Base-by-base conservation (phyloP, 1,140 invertebrate species). In the Colletes latitarsis region DNA sequence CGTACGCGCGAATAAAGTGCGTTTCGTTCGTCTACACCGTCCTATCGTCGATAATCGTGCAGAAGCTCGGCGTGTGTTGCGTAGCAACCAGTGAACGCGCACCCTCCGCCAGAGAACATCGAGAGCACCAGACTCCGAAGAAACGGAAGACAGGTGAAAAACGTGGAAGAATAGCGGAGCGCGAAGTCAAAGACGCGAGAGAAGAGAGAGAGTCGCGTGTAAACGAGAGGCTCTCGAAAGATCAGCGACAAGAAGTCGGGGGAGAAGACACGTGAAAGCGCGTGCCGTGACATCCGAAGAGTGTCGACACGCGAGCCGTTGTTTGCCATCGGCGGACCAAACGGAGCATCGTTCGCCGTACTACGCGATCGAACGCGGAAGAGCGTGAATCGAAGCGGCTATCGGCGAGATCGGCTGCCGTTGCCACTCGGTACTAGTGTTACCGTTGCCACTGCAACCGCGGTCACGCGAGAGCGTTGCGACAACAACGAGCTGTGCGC, bases 251-350 rank as follows among this genome's bases (percentile, higher is more conserved):
- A 12, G 58, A 67, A 82, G 58, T 49, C 53, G 55, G 63, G 66
- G 55, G 52, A 39, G 17, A 70, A 82, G 60, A 82, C 80, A 72
- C 70, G 84, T 81, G 78, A 77, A 30, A 81, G 64, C 72, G 84
- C 79, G 83, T 93, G 92, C 70, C 78, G 92, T 93, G 93, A 92
- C 90, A 89, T 90, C 86, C 4, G 43, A 70, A 84, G 87, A 88
- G 84, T 91, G 90, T 78, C 70, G 67, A 66, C 78, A 62, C 68
- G 81, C 82, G 49, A 52, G 57, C 17, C 46, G 30, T 53, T 46
- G 70, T 57, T 60, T 21, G 63, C 69, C 80, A 68, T 67, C 79
- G 73, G 43, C 72, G 60, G 55, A 67, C 49, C 73, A 30, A 71
- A 62, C 58, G 46, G 39, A 41, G 52, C 43, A 62, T 57, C 69